These are phyloP conservation scores for Chrysomallon squamiferum DNA, from an alignment of 1,140 invertebrate species.

Conservation along the genomic window DNA sequence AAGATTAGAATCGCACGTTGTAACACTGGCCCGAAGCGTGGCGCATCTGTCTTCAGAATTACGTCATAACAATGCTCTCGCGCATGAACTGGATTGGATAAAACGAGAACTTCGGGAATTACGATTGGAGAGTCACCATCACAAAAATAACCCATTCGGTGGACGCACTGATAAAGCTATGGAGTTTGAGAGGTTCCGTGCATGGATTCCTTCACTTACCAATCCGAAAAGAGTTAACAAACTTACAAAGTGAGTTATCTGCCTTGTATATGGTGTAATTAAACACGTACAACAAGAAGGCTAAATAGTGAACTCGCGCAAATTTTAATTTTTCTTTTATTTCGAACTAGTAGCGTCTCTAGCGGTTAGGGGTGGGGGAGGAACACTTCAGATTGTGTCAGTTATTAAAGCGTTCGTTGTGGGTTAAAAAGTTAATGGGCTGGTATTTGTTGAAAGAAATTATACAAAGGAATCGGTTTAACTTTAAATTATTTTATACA, in stretches of 20 bases:
- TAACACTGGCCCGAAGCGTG: constrained; percentile 89
- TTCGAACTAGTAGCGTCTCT: too few relatives aligned
- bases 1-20: constrained; percentile 88
- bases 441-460: too few relatives aligned
- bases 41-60: constrained; percentile 92
- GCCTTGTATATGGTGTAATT: background rate
- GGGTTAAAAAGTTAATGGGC: too few relatives aligned
- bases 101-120: constrained; percentile 82
- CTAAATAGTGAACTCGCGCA: too few relatives aligned
- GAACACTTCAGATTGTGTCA: too few relatives aligned
- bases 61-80: constrained; percentile 86
- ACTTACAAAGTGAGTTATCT: constrained; percentile 62
- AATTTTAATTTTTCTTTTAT: too few relatives aligned
- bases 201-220: constrained; percentile 66
- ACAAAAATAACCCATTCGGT: constrained; percentile 7
- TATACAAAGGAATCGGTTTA: too few relatives aligned
- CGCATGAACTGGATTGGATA: constrained; percentile 88
- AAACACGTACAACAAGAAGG: too few relatives aligned
- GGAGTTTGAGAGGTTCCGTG: constrained; percentile 58
- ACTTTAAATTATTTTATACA: too few relatives aligned
- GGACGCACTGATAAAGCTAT: background rate
- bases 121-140: constrained; percentile 9
- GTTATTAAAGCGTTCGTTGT: too few relatives aligned
- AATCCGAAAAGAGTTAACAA: constrained; percentile 74
- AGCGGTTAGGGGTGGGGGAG: too few relatives aligned